A percentile compares a stretch with the other conserved stretches of the same genome.
Evolutionary conservation across 1,140 invertebrate genomes (phyloP).

Genomic region (Drosophila elegans): DNA sequence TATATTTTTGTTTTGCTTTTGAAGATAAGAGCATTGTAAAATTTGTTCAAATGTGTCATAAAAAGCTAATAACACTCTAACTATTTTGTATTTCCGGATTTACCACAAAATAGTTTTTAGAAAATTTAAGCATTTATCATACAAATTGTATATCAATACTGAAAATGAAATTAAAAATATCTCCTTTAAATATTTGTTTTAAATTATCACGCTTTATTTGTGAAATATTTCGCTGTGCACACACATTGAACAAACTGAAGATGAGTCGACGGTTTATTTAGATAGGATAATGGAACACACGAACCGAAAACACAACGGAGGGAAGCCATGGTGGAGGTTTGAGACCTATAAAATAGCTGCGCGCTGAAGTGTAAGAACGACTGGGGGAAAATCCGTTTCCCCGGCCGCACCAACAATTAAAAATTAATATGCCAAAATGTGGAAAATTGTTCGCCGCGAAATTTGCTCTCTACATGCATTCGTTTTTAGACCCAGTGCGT

Average conservation of each 20-base stretch:
- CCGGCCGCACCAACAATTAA: constrained; percentile 29
- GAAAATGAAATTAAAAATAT: too few species aligned
- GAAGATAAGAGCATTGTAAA: too few species aligned
- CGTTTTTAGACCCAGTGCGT: constrained; percentile 30
- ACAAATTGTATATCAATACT: too few species aligned
- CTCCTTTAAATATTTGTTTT: background rate
- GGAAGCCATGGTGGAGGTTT: constrained; percentile 12
- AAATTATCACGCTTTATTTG: background rate
- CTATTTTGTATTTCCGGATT: too few species aligned
- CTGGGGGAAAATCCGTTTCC: constrained; percentile 5
- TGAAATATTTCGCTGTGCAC: constrained; percentile 2
- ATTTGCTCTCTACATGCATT: constrained; percentile 39
- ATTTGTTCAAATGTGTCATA: too few species aligned
- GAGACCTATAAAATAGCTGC: constrained; percentile 31
- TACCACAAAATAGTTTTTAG: too few species aligned
- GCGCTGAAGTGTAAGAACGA: constrained; percentile 43
- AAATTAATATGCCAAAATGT: constrained; percentile 62
- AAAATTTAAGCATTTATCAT: too few species aligned
- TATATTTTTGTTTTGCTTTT: too few species aligned
- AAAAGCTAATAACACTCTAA: too few species aligned
- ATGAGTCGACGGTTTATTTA: constrained; percentile 54
- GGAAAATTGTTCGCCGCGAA: constrained; percentile 59
- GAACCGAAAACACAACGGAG: constrained; percentile 42
- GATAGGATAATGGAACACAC: constrained; percentile 61
- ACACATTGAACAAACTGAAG: constrained; percentile 14